Percentiles rank a stretch among this genome's conserved stretches.
phyloP scores from a whole-genome alignment of 2,888 invertebrate species.

The Cylindroiulus punctatus region DNA sequence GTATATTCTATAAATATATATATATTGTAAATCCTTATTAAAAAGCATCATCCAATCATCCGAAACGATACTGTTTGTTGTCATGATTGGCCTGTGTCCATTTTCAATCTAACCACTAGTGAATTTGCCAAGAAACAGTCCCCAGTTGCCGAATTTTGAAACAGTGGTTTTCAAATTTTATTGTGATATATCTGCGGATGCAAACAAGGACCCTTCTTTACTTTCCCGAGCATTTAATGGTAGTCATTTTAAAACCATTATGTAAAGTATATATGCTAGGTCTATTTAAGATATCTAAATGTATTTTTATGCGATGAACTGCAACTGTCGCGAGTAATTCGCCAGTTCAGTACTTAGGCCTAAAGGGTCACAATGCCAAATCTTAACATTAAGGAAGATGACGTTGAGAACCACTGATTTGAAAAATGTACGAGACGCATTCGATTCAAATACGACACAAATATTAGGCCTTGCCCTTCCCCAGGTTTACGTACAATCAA shows the following conservation, averaged over 20 bases:
- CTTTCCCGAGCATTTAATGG: constrained; percentile 22
- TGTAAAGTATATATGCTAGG: constrained; percentile 21
- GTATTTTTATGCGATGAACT: constrained; percentile 21
- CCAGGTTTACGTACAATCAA: too few relatives aligned
- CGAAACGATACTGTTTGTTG: constrained; percentile 47
- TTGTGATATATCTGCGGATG: constrained; percentile 52
- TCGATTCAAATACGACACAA: background rate
- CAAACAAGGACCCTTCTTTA: constrained; percentile 46
- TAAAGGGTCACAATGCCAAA: constrained; percentile 44
- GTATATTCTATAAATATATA: constrained; percentile 46
- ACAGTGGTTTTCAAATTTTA: constrained; percentile 50
- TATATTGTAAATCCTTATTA: constrained; percentile 52
- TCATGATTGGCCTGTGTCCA: constrained; percentile 35
- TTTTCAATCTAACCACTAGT: background rate
- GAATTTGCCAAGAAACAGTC: background rate
- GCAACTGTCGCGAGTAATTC: background rate
- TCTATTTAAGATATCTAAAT: constrained; percentile 13
- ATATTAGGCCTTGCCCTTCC: background rate
- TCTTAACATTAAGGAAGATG: constrained; percentile 23
- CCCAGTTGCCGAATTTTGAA: background rate
- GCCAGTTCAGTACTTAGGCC: constrained; percentile 45
- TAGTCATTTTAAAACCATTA: constrained; percentile 44
- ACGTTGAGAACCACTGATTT: constrained; percentile 43
- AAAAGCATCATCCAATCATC: constrained; percentile 40
- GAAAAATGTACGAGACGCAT: background rate